Base-by-base conservation (phyloP, 2,113 vertebrate species). In the Apaloderma vittatum region DNA sequence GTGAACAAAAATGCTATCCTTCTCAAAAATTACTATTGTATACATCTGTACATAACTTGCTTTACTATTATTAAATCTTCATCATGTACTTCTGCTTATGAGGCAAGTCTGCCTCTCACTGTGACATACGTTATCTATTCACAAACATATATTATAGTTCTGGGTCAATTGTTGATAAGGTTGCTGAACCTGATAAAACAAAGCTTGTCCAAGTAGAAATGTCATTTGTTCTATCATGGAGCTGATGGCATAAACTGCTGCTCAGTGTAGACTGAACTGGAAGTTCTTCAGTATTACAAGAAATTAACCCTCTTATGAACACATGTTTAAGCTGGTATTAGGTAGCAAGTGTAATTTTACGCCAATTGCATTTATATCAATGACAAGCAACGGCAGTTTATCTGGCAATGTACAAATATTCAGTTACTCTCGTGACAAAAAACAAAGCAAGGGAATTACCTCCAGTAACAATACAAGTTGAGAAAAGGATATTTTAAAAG, bases 91-190 rank as follows among this genome's bases (percentile, higher is more conserved):
- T 81, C 63, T 97, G 94, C 96, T 98, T 98, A 95, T 92, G 95
- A 98, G 96, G 94, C 95, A 97, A 96, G 93, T 89, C 91, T 97
- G 93, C 96, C 89, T 80, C 63, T 94, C 96, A 92, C 85, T 97
- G 98, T 99, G 99, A 99, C 98, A 99, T 99, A 99, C 98, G 98
- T 98, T 98, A 98, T 98, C 98, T 98, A 95, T 96, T 98, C 67
- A 8, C 93, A 98, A 97, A 97, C 95, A 97, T 97, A 93, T 92
- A 97, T 98, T 96, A 97, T 94, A 95, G 99, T 99, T 99, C 98
- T 98, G 99, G 99, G 99, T 99, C 99, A 99, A 96, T 98, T 98
- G 98, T 98, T 99, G 98, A 99, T 99, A 99, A 99, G 99, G 99
- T 99, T 99, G 99, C 98, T 98, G 98, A 98, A 99, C 98, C 98